Base-by-base conservation (phyloP, 2,113 vertebrate species). In the Notiomystis cincta region DNA sequence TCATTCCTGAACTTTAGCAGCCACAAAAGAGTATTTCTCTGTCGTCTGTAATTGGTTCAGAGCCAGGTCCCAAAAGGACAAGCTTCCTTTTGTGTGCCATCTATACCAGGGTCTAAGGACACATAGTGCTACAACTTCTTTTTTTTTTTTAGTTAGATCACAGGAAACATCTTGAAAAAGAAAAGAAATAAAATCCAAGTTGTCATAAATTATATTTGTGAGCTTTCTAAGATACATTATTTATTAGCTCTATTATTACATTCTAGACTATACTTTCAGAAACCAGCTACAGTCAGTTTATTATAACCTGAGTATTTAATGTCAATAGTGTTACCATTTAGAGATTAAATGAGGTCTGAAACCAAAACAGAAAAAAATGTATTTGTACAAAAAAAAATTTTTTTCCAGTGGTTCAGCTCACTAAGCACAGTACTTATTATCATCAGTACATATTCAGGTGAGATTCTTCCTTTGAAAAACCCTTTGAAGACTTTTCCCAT, bases 11-110 rank as follows among this genome's bases (percentile, higher is more conserved):
- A 97, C 98, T 97, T 98, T 94, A 97, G 90, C 96, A 95, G 95
- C 97, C 97, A 98, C 98, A 98, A 98, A 98, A 97, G 98, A 96
- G 97, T 97, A 97, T 97, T 98, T 98, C 97, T 98, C 97, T 97
- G 94, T 98, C 87, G 51, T 98, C 97, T 96, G 97, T 96, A 98
- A 97, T 95, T 95, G 96, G 98, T 97, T 98, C 96, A 97, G 97
- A 97, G 98, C 94, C 95, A 96, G 97, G 96, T 96, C 96, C 95
- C 97, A 72, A 86, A 97, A 98, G 96, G 96, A 98, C 98, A 98
- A 92, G 97, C 96, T 98, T 96, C 87, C 96, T 98, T 98, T 98
- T 98, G 97, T 98, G 92, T 87, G 85, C 84, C 94, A 93, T 95
- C 96, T 95, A 93, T 93, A 95, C 93, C 67, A 67, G 87, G 93